Evolutionary conservation across 92 coral and sea anemone species (phyloP).

Genomic region (Nematostella vectensis): DNA sequence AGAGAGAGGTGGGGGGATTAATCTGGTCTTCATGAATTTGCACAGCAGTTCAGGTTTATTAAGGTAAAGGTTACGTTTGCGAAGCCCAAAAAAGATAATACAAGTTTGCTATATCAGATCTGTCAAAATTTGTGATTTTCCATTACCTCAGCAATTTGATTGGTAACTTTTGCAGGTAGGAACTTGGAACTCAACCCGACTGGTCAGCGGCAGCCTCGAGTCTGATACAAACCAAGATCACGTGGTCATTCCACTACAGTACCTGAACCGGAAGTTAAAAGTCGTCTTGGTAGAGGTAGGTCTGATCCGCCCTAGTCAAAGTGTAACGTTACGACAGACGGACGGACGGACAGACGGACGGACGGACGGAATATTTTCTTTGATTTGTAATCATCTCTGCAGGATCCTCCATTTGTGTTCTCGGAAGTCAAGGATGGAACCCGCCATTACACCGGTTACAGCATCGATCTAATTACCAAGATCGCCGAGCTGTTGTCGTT

Average conservation of each 20-base stretch:
- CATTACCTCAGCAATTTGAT: not conserved
- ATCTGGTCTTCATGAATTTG: too few relatives aligned
- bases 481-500: slow-evolving; percentile 49
- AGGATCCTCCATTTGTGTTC: slow-evolving; percentile 48
- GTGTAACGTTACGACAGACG: too few relatives aligned
- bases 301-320: not conserved
- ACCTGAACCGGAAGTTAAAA: slow-evolving; percentile 37
- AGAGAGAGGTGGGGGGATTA: too few relatives aligned
- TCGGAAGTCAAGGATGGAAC: too few relatives aligned
- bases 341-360: too few relatives aligned
- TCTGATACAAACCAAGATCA: slow-evolving; percentile 21
- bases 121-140: not conserved
- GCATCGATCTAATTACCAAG: slow-evolving; percentile 58
- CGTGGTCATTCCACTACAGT: slow-evolving; percentile 36
- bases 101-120: too few relatives aligned
- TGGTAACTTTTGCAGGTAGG: not conserved
- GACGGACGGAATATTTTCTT: too few relatives aligned
- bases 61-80: too few relatives aligned
- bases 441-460: slow-evolving; percentile 61
- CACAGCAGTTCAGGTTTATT: too few relatives aligned
- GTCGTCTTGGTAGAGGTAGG: slow-evolving; percentile 41
- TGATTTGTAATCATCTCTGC: too few relatives aligned
- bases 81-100: too few relatives aligned
- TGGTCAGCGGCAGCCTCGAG: not conserved
- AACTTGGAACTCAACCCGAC: not conserved